Base-by-base conservation (phyloP, 2,113 vertebrate species). In the Trogon surrucura region DNA sequence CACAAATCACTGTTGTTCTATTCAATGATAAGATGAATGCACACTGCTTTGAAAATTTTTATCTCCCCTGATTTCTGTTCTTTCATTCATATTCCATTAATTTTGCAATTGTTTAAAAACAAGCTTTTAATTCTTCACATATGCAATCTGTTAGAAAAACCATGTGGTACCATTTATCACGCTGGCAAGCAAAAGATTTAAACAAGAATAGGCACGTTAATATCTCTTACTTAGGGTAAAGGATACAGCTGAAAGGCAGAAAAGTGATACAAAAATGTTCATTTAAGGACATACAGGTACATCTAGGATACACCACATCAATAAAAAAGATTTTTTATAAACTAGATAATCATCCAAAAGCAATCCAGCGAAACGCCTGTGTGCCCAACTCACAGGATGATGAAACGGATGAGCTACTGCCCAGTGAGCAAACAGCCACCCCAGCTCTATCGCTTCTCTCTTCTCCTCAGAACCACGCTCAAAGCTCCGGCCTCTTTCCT, bases 21-120 rank as follows among this genome's bases (percentile, higher is more conserved):
- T 48, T 85, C 64, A 85, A 56, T 70, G 56, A 73, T 47, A 72
- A 88, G 54, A 91, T 80, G 47, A 93, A 91, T 29, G 65, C 32
- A 71, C 22, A 56, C 30, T 26, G 81, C 51, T 89, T 87, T 29
- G 69, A 86, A 62, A 38, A 25, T 41, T 53, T 48, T 84, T 85
- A 69, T 84, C 77, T 71, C 27, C 64, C 74, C 25, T 70, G 62
- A 80, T 95, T 91, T 89, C 87, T 80, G 36, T 45, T 54, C 50
- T 79, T 92, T 65, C 44, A 85, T 84, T 81, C 88, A 87, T 23
- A 60, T 13, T 51, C 81, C 32, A 57, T 87, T 79, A 74, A 67
- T 71, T 91, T 81, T 23, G 16, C 50, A 75, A 48, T 56, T 56
- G 48, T 66, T 74, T 23, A 56, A 83, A 83, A 92, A 84, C 20